Evolutionary conservation across 2,113 vertebrate species (phyloP), one percentile per base, ranked within the genome.

Genomic region (Empidonax traillii): DNA sequence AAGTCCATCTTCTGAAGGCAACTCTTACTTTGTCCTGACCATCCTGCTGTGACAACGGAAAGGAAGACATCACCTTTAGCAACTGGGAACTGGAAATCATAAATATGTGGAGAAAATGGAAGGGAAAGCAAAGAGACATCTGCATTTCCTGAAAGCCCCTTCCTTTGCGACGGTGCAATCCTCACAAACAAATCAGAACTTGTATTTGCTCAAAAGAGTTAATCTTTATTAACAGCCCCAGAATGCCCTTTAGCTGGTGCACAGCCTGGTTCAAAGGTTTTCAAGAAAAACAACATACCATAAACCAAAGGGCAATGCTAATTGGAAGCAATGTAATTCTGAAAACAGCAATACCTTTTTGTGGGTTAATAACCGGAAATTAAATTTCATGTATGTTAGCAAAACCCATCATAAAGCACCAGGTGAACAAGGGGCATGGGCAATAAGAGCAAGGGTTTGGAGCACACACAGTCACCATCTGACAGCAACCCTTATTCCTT

Each of bases 291-390:
- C 90, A 97, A 89, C 92, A 33, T 62, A 95, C 95, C 94, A 98
- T 99, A 98, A 99, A 99, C 98, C 98, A 98, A 98, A 98, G 98
- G 98, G 88, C 98, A 98, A 22, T 10, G 4, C 71, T 79, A 97
- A 96, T 94, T 96, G 56, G 86, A 95, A 96, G 93, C 78, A 66
- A 31, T 4, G 89, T 88, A 75, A 95, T 96, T 93, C 95, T 94
- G 96, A 92, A 97, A 92, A 68, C 90, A 96, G 86, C 77, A 65
- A 86, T 92, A 62, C 85, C 63, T 61, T 78, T 76, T 46, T 52
- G 82, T 21, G 65, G 46, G 77, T 96, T 96, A 96, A 97, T 97
- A 97, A 95, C 93, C 95, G 96, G 97, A 98, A 97, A 98, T 97
- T 96, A 96, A 95, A 89, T 94, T 93, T 91, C 69, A 59, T 53